Base-by-base conservation (phyloP, 2,113 vertebrate genomes). In the Semicossyphus pulcher region DNA sequence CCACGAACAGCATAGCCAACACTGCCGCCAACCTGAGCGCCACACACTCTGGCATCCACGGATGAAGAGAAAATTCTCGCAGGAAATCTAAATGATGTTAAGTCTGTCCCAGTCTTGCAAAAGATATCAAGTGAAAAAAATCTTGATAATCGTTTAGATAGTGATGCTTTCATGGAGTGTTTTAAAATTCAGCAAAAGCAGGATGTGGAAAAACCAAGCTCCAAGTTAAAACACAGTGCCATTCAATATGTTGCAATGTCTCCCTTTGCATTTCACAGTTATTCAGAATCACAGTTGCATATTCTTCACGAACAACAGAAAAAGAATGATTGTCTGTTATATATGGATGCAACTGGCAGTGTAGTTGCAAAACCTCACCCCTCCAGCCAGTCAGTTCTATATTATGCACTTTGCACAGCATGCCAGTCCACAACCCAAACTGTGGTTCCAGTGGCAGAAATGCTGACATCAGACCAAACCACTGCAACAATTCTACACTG, bases 361-460 rank as follows among this genome's bases (percentile, higher is more conserved):
- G 52, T 31, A 18, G 49, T 52, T 52, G 49, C 16, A 3, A 34
- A 54, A 54, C 31, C 52, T 54, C 28, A 53, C 51, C 51, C 28
- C 1, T 53, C n/a, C 31, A 54, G 52, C 52, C 52, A 54, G n/a
- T 54, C 52, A 21, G n/a, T 54, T n/a, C 28, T 52, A 1, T 52
- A 31, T 2, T 31, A 52, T 52, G 15, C 49, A 31, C 28, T 52
- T 52, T 52, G 49, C 3, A 52, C 12, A 10, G 8, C 49, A 29
- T 52, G 28, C 3, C 15, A 29, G 49, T 52, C 49, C 8, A 51
- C 26, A 52, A 52, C 49, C 16, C 2, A 31, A 52, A 52, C 49
- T n/a, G 26, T 31, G 49, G 49, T 52, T 52, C 49, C 49, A 4
- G 15, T 52, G 11, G 49, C 49, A n/a, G 49, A 52, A 52, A 52